Conservation (phyloP, 1,140 invertebrate species). For the Eubasilissa regina region DNA sequence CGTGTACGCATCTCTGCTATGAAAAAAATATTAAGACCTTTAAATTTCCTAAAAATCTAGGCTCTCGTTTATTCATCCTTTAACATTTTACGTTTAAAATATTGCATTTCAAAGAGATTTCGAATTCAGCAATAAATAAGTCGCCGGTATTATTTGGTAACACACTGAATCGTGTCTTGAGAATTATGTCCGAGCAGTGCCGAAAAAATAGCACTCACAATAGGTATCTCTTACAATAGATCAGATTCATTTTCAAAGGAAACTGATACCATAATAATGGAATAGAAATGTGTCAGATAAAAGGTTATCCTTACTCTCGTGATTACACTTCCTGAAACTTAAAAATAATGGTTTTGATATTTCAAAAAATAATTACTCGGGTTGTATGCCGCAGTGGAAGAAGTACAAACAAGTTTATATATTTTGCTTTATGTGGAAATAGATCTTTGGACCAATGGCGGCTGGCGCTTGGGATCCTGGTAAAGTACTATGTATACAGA, state of each 20-base stretch:
- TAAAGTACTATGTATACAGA: too few species aligned
- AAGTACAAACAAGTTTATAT: too few species aligned
- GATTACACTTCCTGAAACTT: constrained; percentile 1
- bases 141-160: background rate
- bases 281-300: background rate
- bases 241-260: constrained; percentile 6
- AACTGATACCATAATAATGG: background rate
- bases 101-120: constrained; percentile 4
- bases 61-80: background rate
- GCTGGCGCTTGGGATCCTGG: too few species aligned
- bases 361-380: too few species aligned
- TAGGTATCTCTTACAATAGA: constrained; percentile 2
- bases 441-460: too few species aligned
- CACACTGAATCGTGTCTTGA: background rate
- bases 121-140: constrained; percentile 1
- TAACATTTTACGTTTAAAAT: constrained; percentile 14
- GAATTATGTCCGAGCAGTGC: constrained; percentile 20
- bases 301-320: background rate
- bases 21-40: too few species aligned
- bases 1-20: too few species aligned
- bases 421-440: too few species aligned
- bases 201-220: constrained; percentile 15
- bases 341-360: background rate
- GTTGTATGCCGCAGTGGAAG: too few species aligned
- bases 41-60: too few species aligned